Conservation (phyloP, 2,888 invertebrate species). For the Dolomedes plantarius region DNA sequence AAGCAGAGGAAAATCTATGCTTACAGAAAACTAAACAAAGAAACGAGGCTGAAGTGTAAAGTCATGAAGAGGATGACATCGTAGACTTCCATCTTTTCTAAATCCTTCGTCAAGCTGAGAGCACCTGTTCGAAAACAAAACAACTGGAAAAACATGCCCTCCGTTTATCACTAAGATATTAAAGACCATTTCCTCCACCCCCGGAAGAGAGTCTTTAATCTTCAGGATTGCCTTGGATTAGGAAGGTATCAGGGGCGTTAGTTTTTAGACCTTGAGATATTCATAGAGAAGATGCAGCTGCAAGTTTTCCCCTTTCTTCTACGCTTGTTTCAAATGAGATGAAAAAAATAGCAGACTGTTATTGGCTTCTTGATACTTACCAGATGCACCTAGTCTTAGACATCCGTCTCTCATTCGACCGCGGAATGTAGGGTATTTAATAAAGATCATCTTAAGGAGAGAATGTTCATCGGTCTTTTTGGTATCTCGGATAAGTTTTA, state of each 20-base stretch:
- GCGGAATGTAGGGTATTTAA: not conserved
- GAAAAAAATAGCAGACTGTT: slow-evolving; percentile 28
- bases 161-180: slow-evolving; percentile 40
- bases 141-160: slow-evolving; percentile 15
- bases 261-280: not conserved
- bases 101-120: slow-evolving; percentile 18
- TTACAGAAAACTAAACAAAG: too few species aligned
- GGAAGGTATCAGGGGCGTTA: slow-evolving; percentile 24
- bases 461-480: too few species aligned
- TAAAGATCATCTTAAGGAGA: slow-evolving; percentile 2
- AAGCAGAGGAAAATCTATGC: too few species aligned
- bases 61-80: not conserved
- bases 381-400: slow-evolving; percentile 20
- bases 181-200: slow-evolving; percentile 18
- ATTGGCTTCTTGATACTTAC: slow-evolving; percentile 22
- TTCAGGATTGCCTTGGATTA: slow-evolving; percentile 35
- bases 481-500: too few species aligned
- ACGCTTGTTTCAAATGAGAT: slow-evolving; percentile 27
- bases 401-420: not conserved
- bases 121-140: slow-evolving; percentile 38
- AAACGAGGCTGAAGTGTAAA: not conserved
- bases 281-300: slow-evolving; percentile 19
- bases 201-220: slow-evolving; percentile 45
- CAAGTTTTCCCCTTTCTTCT: not conserved
- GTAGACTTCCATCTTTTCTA: not conserved